Base-by-base conservation (phyloP, 2,888 invertebrate species). In the Drosophila birchii region DNA sequence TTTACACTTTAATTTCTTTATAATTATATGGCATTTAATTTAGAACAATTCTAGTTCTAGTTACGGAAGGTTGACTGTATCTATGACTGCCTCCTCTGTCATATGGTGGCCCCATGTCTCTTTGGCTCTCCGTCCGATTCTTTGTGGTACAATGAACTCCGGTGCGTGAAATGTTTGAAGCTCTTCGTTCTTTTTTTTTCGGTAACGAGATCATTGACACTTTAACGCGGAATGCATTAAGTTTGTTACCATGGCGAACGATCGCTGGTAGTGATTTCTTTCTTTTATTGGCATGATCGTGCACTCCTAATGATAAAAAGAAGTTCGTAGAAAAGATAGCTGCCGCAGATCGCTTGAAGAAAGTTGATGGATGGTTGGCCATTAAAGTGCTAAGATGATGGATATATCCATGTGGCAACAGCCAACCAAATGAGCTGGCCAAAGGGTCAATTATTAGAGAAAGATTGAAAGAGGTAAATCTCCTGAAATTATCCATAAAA, bases 201-300 rank as follows among this genome's bases (percentile, higher is more conserved):
- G 74, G 82, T 84, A 80, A 86, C 79, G 81, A 80, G 89, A 89
- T 89, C 89, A 89, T 89, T 89, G 89, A 89, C 89, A 89, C 90
- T 89, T 88, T 75, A 81, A 84, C 86, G 88, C 86, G 82, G 90
- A 90, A 82, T 89, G 89, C 90, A 89, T 86, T 90, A 90, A 90
- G 84, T 88, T 88, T 82, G 88, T 85, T 86, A 78, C 86, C 88
- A 85, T 76, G 88, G 71, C 83, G 78, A 79, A 61, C 82, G 57
- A 74, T 71, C 62, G 47, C 67, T 55, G 60, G 58, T 68, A 61
- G 75, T 68, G 60, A 60, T 75, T 57, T 67, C 66, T 75, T 53
- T 67, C 66, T 86, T 86, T 86, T 86, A 83, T 88, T 84, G 86
- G 81, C 86, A 78, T 88, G 88, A 88, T 88, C 88, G 86, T 85